phyloP scores from a whole-genome alignment of 2,113 vertebrate genomes.

The Nesospiza acunhae region DNA sequence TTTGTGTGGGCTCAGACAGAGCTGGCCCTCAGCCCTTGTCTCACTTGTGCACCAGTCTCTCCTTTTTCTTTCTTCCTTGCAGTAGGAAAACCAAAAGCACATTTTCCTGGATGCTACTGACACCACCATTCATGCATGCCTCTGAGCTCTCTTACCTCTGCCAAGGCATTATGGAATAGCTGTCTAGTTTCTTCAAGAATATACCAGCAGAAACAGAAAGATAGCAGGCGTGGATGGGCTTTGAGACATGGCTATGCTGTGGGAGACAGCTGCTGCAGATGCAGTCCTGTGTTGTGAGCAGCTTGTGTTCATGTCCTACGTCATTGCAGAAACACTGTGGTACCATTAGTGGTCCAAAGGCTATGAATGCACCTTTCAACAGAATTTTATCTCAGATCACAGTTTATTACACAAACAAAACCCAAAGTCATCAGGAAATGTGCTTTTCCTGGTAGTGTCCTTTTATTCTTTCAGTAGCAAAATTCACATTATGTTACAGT shows the following conservation, averaged over 20 bases:
- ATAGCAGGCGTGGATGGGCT: not conserved
- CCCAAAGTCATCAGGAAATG: not conserved
- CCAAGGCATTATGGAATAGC: not conserved
- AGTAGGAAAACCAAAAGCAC: not conserved
- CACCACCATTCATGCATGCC: not conserved
- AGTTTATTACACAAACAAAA: not conserved
- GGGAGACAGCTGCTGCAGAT: not conserved
- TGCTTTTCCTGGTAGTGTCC: not conserved
- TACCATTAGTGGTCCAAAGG: not conserved
- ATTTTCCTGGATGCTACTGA: not conserved
- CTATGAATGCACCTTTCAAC: not conserved
- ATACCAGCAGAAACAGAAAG: not conserved
- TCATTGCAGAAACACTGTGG: not conserved
- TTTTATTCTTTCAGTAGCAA: not conserved
- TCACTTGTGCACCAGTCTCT: not conserved
- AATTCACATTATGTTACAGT: not conserved
- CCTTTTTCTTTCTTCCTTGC: not conserved
- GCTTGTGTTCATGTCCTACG: accelerated
- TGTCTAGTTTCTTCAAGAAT: not conserved
- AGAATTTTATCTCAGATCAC: not conserved
- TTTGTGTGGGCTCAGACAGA: not conserved
- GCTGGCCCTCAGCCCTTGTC: accelerated
- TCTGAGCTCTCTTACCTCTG: not conserved
- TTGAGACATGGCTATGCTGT: not conserved
- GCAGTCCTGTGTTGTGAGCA: not conserved